Conservation (phyloP, 2,113 vertebrate species). For the Poeciliopsis turrubarensis region DNA sequence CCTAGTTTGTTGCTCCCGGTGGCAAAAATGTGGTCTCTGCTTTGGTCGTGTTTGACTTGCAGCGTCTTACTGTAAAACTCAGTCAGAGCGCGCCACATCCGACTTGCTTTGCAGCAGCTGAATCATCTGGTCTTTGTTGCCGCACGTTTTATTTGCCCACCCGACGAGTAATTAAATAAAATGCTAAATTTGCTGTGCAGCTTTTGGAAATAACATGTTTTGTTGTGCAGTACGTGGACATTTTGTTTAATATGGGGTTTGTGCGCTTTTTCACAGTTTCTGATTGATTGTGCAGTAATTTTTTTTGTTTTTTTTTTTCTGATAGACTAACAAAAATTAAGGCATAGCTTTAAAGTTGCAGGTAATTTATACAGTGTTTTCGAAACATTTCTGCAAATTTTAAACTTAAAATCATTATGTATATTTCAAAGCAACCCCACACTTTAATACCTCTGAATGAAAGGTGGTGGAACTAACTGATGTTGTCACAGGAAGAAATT, state of each 20-base stretch:
- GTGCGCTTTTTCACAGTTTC: neutral
- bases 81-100: slow-evolving; percentile 55
- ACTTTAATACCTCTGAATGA: neutral
- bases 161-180: slow-evolving; percentile 20
- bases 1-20: slow-evolving; percentile 55
- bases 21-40: slow-evolving; percentile 55
- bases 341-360: neutral
- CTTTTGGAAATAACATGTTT: neutral
- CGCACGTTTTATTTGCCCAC: slow-evolving; percentile 17
- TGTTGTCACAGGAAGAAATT: neutral
- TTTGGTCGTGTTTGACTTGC: slow-evolving; percentile 51
- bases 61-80: slow-evolving; percentile 55
- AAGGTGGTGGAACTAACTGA: neutral
- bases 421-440: neutral
- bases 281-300: neutral
- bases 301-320: too few species aligned
- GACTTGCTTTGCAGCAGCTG: slow-evolving; percentile 19
- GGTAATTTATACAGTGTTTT: neutral
- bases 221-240: neutral
- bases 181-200: neutral
- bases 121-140: slow-evolving; percentile 21
- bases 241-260: neutral
- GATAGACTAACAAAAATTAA: neutral
- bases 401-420: neutral
- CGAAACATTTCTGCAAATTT: neutral